phyloP scores from a whole-genome alignment of 2,797 vertebrate species.

The Urophycis tenuis region DNA sequence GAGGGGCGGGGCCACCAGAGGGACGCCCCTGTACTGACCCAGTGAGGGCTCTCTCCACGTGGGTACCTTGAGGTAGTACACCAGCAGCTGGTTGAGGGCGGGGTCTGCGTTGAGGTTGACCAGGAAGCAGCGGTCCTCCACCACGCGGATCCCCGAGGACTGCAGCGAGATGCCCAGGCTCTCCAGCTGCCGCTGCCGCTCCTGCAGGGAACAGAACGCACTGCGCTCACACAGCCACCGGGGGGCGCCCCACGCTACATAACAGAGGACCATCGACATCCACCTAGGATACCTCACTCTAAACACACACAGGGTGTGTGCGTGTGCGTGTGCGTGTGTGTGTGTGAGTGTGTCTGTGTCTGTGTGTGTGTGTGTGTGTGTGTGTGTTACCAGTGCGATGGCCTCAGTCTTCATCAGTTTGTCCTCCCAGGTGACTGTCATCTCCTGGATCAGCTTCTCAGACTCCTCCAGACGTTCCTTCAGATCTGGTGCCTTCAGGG shows the following conservation, averaged over 20 bases:
- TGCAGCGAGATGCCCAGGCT: constrained; percentile 95
- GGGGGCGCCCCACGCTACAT: background rate
- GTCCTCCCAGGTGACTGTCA: constrained; percentile 88
- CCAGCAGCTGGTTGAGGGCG: constrained; percentile 93
- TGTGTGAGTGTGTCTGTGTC: background rate
- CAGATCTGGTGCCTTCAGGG: constrained; percentile 64
- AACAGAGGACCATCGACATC: too few species aligned
- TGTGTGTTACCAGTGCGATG: constrained; percentile 79
- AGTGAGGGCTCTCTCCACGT: too few species aligned
- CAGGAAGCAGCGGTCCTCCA: constrained; percentile 94
- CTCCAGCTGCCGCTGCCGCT: constrained; percentile 92
- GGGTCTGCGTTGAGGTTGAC: constrained; percentile 97
- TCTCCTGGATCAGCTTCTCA: constrained; percentile 84
- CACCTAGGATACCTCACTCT: too few species aligned
- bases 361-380: background rate
- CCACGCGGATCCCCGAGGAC: constrained; percentile 95
- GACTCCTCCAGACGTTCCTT: constrained; percentile 84
- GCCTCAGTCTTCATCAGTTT: constrained; percentile 85
- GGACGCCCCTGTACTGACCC: too few species aligned
- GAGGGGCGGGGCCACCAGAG: too few species aligned
- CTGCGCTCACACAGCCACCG: background rate
- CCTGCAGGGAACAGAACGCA: constrained; percentile 53
- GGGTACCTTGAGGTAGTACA: too few species aligned
- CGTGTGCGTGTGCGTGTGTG: background rate
- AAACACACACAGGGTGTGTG: background rate